Base-by-base conservation (phyloP, 2,113 vertebrate species). In the Phyllostomus discolor region DNA sequence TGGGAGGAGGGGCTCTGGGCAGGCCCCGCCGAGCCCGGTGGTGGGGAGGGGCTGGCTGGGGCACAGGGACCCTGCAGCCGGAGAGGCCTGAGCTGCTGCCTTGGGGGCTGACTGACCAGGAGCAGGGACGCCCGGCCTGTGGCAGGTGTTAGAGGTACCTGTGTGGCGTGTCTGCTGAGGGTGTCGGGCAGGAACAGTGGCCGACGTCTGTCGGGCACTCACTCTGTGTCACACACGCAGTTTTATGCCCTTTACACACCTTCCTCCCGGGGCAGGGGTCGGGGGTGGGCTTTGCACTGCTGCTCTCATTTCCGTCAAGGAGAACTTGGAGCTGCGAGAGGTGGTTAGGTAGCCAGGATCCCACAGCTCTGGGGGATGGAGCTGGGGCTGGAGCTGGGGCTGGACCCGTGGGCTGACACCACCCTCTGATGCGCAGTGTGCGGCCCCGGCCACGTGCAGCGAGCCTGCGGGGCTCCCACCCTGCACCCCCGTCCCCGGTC, bases 191-290 rank as follows among this genome's bases (percentile, higher is more conserved):
- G 46, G 70, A 59, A 15, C 17, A 31, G 8, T 69, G 33, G 31
- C n/a, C 1, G 4, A 19, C 4, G 11, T 22, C 46, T 54, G 4
- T 20, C 41, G n/a, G 70, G 38, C 14, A 31, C 59, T 57, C 33
- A 38, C 14, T 67, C 33, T 19, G 10, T 12, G 4, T 67, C 7
- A 11, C 1, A 0, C 7, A 11, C 1, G 1, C 4, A 28, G 7
- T 70, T 43, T 11, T 16, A n/a, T 75, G 16, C 28, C 6, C 12
- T 17, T 16, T 59, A 17, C 26, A 17, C 26, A 48, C 76, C 46
- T 17, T 43, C 50, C 1, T n/a, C 15, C 6, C 8, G 17, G 43
- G 11, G 5, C 20, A 17, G 52, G 22, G 38, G 57, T 17, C 20
- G 54, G 52, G 52, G 54, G 54, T 9, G 33, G 16, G n/a, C 22